phyloP scores from a whole-genome alignment of 1,140 invertebrate genomes.

The Drosophila virilis region DNA sequence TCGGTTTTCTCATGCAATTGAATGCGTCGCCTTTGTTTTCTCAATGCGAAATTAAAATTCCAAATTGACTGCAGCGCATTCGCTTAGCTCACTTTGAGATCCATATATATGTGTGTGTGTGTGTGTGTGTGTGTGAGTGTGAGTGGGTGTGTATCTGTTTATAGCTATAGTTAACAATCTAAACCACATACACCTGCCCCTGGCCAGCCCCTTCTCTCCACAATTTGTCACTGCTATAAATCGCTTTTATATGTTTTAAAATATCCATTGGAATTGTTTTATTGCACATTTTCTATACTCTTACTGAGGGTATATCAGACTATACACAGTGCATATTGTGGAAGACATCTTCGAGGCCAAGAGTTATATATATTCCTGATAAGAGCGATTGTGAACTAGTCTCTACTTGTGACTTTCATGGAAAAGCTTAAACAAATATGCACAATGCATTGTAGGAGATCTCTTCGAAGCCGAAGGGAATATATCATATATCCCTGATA shows the following conservation, averaged over 20 bases:
- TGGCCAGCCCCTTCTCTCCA: background rate
- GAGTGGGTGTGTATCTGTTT: background rate
- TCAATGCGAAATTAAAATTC: slow-evolving; percentile 79
- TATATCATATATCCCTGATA: background rate
- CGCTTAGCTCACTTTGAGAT: slow-evolving; percentile 56
- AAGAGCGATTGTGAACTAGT: background rate
- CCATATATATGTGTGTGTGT: background rate
- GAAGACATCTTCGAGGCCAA: background rate
- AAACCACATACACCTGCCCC: slow-evolving; percentile 32
- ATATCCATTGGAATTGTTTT: slow-evolving; percentile 14
- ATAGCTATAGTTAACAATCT: slow-evolving; percentile 21
- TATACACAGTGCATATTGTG: background rate
- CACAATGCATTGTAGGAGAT: background rate
- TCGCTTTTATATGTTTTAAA: slow-evolving; percentile 16
- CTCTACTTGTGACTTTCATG: background rate
- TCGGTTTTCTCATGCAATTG: slow-evolving; percentile 54
- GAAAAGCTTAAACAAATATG: background rate
- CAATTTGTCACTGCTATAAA: background rate
- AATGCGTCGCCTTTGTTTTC: slow-evolving; percentile 75
- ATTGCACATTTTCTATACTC: slow-evolving; percentile 9
- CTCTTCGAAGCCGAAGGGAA: background rate
- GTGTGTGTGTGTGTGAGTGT: background rate
- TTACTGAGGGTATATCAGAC: background rate
- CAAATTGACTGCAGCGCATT: slow-evolving; percentile 60
- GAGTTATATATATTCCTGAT: background rate